Base-by-base conservation (phyloP, 2,888 invertebrate genomes). In the Rhingia campestris region DNA sequence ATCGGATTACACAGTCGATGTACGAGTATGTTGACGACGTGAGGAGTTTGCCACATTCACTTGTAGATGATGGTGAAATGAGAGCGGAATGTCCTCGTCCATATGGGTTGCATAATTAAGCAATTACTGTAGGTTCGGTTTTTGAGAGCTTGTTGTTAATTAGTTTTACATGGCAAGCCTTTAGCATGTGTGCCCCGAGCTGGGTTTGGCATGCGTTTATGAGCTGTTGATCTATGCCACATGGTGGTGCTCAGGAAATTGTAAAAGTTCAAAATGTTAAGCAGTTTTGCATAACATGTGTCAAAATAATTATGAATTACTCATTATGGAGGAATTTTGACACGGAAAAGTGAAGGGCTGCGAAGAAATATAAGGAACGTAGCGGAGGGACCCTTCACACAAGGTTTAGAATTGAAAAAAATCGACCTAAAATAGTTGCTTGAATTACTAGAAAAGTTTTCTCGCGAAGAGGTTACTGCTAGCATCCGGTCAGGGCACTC, bases 91-190 rank as follows among this genome's bases (percentile, higher is more conserved):
- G 81, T 56, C 75, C 58, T 64, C 51, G 51, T 12, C 14, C 47
- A n/a, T n/a, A 64, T 63, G 37, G 54, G 35, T 81, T 81, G 58
- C 81, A 64, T 75, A 81, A 81, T 49, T 70, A 58, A 64, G 75
- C 80, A 81, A 81, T 63, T 63, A 61, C 47, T 43, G 22, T 22
- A 22, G 22, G 22, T 67, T 67, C 35, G 61, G 43, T 43, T 43
- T 45, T 63, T 43, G 9, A 6, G 67, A 66, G 54, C 30, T 63
- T 63, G 80, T 63, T 67, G 74, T 49, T 63, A 61, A 74, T 74
- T 69, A 67, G 74, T 80, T 74, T 53, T 61, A 74, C 74, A 74
- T 80, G 80, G 74, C 80, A 80, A 61, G 49, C 61, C 61, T 75
- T 69, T 74, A 59, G 39, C 10, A 72, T n/a, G n/a, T n/a, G 30